Percentiles rank a stretch among this genome's conserved stretches.
Evolutionary conservation across 2,888 invertebrate species (phyloP).

Genomic region (Hyles lineata): DNA sequence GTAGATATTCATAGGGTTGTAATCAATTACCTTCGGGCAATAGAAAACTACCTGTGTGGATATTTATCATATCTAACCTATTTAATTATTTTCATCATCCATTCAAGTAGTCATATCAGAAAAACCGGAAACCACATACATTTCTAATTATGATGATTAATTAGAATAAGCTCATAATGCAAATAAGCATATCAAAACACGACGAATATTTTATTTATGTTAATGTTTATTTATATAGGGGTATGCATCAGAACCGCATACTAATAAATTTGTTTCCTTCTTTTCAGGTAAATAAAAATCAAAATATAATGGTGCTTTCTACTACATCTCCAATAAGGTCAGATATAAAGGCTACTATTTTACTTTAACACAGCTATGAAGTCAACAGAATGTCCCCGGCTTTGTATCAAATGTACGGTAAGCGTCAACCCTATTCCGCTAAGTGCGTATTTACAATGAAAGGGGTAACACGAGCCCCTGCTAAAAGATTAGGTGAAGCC

Average conservation of each 20-base stretch:
- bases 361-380: not conserved
- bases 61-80: too few species aligned
- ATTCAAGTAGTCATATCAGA: too few species aligned
- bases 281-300: constrained; percentile 16
- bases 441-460: not conserved
- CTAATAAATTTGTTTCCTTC: not conserved
- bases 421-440: not conserved
- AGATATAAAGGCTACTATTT: not conserved
- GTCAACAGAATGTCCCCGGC: not conserved
- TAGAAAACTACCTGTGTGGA: too few species aligned
- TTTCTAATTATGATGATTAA: too few species aligned
- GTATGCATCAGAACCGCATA: not conserved
- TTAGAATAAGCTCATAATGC: too few species aligned
- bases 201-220: too few species aligned
- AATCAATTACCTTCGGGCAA: too few species aligned
- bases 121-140: too few species aligned
- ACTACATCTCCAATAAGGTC: not conserved
- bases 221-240: too few species aligned
- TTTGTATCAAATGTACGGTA: not conserved
- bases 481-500: constrained; percentile 20
- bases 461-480: not conserved
- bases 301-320: not conserved
- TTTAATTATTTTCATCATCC: too few species aligned
- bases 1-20: too few species aligned
- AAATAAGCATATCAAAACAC: too few species aligned